Evolutionary conservation across 2,797 vertebrate genomes (phyloP).

Genomic region (Synanceia verrucosa): DNA sequence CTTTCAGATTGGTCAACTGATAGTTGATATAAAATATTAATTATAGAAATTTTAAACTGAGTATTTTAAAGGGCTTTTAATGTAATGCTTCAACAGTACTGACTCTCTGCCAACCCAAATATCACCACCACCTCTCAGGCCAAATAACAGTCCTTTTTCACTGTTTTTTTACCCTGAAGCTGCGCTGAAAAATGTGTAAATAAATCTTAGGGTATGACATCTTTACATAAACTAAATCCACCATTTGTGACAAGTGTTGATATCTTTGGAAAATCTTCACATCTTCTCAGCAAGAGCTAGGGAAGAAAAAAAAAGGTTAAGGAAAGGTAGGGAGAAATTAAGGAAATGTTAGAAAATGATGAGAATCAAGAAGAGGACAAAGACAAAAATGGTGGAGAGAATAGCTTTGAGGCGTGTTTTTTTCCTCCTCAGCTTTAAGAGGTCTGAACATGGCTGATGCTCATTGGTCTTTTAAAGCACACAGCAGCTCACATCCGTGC

Average conservation of each 20-base stretch:
- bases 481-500: constrained; percentile 45
- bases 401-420: constrained; percentile 20
- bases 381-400: not conserved
- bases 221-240: constrained; percentile 25
- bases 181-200: not conserved
- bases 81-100: not conserved
- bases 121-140: not conserved
- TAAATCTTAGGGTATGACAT: constrained; percentile 17
- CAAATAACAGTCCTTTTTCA: constrained; percentile 12
- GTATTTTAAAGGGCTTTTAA: not conserved
- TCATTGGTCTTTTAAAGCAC: constrained; percentile 43
- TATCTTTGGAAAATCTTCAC: constrained; percentile 15
- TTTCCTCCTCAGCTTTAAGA: constrained; percentile 81
- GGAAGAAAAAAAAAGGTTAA: not conserved
- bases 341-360: not conserved
- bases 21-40: not conserved
- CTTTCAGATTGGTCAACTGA: not conserved
- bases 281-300: constrained; percentile 1
- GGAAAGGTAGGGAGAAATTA: constrained; percentile 4
- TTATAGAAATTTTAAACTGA: not conserved
- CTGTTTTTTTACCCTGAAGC: constrained; percentile 2
- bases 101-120: constrained; percentile 8
- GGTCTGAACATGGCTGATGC: constrained; percentile 82
- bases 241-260: not conserved
- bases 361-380: not conserved